Evolutionary conservation across 2,888 invertebrate species (phyloP), one percentile per base, ranked within the genome.

Genomic region (Clistopyga incitator): DNA sequence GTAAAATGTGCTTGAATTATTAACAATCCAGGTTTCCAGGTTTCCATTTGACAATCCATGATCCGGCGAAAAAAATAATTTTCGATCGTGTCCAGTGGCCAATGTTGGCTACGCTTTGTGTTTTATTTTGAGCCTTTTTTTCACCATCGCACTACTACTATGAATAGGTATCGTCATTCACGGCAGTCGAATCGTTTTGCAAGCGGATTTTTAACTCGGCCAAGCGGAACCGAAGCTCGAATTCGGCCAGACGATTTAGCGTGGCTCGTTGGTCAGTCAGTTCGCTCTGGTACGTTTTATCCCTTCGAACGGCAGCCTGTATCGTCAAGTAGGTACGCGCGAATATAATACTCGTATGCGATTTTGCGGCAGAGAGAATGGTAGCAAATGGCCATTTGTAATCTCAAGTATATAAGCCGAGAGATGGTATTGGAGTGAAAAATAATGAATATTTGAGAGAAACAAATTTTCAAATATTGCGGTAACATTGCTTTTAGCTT

Each of bases 181-280:
- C n/a, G 50, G 38, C 77, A 42, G 80, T 71, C 20, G 25, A 47
- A 25, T 42, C 52, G 68, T 61, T 82, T 68, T 78, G 45, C 67
- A 65, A 42, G 29, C 50, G 20, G 68, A 68, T 82, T 82, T 78
- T 78, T 65, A 72, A 74, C 67, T 50, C 72, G 68, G 45, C 70
- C 72, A 61, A 52, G 42, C 52, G 67, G 77, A 78, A 82, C 68
- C 67, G 78, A 38, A 61, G 78, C 75, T 74, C 67, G 67, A 50
- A 72, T 82, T 72, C 45, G 52, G 15, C 50, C 42, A 8, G 72
- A 20, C 68, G 67, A 78, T 78, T 82, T 74, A n/a, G 34, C 50
- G 38, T 29, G 72, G 56, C 81, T 72, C 81, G 81, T 61, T 59
- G 81, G 45, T 82, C 78, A 74, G 67, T 74, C 78, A 52, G 50